Evolutionary conservation across 1,140 invertebrate species (phyloP), one percentile per base, ranked within the genome.

Genomic region (Euwallacea fornicatus): DNA sequence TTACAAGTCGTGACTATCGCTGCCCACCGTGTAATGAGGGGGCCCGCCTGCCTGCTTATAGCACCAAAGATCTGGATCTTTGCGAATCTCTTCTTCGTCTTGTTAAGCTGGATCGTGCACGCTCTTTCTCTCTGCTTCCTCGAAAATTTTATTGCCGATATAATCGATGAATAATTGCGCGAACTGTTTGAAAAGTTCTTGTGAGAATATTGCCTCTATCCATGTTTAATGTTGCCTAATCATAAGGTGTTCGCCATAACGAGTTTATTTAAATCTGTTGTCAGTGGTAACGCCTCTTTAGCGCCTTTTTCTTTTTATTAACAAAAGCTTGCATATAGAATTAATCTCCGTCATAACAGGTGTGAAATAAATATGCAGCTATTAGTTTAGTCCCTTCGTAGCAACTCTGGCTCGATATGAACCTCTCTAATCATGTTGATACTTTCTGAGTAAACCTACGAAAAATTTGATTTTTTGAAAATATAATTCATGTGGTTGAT

Each of bases 21-120:
- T 78, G 76, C 80, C 80, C 79, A 81, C 80, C 78, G 80, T 78
- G 79, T 81, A 81, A 81, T 81, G 80, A 81, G 78, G 78, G 75
- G 79, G 75, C 76, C 73, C 74, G 67, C 73, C 76, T 68, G 72
- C 64, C 73, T 72, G 72, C 68, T 70, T 71, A 74, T 72, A 71
- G 64, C 70, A 65, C 61, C 58, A 62, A 71, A 64, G 75, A 72
- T 69, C 68, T 66, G 63, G 68, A 69, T 73, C 74, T 75, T 73
- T 66, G 47, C 58, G 69, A 67, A 60, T 61, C 69, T 66, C 50
- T 50, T 46, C 47, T 33, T 33, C 56, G 54, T 44, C 55, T 67
- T 55, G 72, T 71, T 74, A 69, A 69, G 60, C 65, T 62, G 71
- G 66, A 62, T 63, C 58, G 65, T 73, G 60, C 60, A 66, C 71